Evolutionary conservation across 35 echinoderm and acorn worm species (phyloP), one percentile per base, ranked within the genome.

Genomic region (Heliocidaris erythrogramma): DNA sequence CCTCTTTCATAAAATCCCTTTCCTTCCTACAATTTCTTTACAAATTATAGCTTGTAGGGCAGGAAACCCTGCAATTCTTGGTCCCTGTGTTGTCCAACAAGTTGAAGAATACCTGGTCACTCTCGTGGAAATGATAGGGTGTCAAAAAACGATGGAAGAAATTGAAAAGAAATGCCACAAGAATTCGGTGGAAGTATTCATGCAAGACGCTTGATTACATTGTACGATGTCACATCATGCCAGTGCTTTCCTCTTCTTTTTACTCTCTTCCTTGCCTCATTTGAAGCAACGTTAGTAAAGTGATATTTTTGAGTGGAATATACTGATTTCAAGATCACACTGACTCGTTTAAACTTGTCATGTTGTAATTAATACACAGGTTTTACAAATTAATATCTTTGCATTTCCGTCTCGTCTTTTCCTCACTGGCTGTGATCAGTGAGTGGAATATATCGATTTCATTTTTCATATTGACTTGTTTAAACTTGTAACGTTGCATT

Each of bases 121-220:
- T 78, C 65, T 78, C 17, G 21, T 78, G 65, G 65, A 78, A 78
- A 78, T 78, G 65, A 78, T 78, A 27, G 65, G 65, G 65, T 78
- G 65, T 78, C 65, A 78, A 78, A 78, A 78, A 78, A 78, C 65
- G 65, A 78, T 18, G 21, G 65, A 78, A n/a, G 18, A 24, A 78
- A 78, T 5, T 78, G 17, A 78, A 78, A 78, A 78, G 65, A 78
- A 78, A 27, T n/a, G 65, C 65, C 65, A 78, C 65, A 78, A 78
- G 65, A 78, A 78, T 78, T 78, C 65, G 65, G 27, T 78, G 65
- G 65, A 78, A 78, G 65, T 78, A 78, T 78, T 78, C 21, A 78
- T 78, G 65, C 65, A 78, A 78, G 65, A 78, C 65, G 65, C 65
- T 78, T 21, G 7, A 10, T 56, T n/a, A 21, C 35, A 42, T 1